phyloP scores from a whole-genome alignment of 64 coral and sea anemone species.

The Acropora tenuis region DNA sequence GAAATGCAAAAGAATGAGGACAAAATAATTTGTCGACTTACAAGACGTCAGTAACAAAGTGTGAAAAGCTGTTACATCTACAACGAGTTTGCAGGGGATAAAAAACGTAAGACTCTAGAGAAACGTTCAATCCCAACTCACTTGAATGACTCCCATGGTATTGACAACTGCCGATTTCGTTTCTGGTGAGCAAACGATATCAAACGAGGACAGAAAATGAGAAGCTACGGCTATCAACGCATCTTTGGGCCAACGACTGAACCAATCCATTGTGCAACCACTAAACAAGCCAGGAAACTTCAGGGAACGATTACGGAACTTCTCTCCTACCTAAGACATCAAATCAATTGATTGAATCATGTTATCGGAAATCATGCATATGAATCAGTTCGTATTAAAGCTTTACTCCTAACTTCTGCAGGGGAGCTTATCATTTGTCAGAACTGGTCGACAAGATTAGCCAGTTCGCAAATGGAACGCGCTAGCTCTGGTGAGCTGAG shows the following conservation, averaged over 20 bases:
- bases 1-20: background rate
- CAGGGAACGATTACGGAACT: conserved; percentile 97
- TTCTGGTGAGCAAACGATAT: conserved; percentile 85
- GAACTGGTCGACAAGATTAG: no score
- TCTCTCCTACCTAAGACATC: conserved; percentile 85
- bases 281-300: conserved; percentile 98
- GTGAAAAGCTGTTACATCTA: no score
- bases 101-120: background rate
- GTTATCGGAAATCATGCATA: no score
- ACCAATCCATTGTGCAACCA: conserved; percentile 99
- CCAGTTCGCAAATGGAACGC: no score
- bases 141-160: conserved; percentile 97
- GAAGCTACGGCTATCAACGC: conserved; percentile 93
- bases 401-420: no score
- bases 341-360: background rate
- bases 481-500: no score
- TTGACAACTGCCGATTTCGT: conserved; percentile 89
- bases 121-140: background rate
- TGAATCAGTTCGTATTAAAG: no score
- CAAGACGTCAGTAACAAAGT: no score
- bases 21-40: no score
- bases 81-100: no score
- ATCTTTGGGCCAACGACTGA: conserved; percentile 99
- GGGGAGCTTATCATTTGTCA: no score
- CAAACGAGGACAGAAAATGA: conserved; percentile 89